Evolutionary conservation across 37 sponge, comb jelly and placozoan species (phyloP).

Genomic region (Halisarca cf. caerulea): DNA sequence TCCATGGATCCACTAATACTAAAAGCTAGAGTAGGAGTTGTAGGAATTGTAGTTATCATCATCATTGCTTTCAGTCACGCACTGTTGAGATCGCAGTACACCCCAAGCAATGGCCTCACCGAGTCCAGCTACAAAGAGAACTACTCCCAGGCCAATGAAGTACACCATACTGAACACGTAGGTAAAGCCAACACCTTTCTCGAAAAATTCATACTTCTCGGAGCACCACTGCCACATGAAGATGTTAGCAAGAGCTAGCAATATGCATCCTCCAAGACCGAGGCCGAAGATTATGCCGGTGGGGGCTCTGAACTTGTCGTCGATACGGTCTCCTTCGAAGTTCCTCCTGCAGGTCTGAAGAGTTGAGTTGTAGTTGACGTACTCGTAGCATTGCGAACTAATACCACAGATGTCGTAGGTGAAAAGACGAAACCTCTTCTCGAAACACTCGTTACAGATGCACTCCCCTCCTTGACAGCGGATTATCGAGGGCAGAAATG

Average conservation of each 20-base stretch:
- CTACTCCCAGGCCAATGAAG: background rate
- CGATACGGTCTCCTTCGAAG: background rate
- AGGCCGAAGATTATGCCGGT: slow-evolving; percentile 8
- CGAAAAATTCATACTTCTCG: background rate
- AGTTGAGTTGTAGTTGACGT: slow-evolving; percentile 14
- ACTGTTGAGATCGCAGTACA: background rate
- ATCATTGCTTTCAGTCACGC: background rate
- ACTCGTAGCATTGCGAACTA: background rate
- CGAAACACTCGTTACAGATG: slow-evolving; percentile 14
- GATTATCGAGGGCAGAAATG: background rate
- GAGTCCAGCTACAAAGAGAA: background rate
- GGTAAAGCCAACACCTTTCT: background rate
- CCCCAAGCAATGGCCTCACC: slow-evolving; percentile 11
- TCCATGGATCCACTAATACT: no score
- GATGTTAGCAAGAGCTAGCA: background rate
- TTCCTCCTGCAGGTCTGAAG: slow-evolving; percentile 6
- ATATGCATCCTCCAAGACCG: slow-evolving; percentile 1
- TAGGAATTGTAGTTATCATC: background rate
- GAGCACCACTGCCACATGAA: background rate
- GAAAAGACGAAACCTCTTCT: background rate
- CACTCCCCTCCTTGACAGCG: background rate
- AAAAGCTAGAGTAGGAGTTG: no score
- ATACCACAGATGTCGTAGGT: background rate
- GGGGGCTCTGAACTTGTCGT: background rate
- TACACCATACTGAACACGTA: background rate